Evolutionary conservation across 2,113 vertebrate species (phyloP).

Genomic region (Pelodiscus sinensis): DNA sequence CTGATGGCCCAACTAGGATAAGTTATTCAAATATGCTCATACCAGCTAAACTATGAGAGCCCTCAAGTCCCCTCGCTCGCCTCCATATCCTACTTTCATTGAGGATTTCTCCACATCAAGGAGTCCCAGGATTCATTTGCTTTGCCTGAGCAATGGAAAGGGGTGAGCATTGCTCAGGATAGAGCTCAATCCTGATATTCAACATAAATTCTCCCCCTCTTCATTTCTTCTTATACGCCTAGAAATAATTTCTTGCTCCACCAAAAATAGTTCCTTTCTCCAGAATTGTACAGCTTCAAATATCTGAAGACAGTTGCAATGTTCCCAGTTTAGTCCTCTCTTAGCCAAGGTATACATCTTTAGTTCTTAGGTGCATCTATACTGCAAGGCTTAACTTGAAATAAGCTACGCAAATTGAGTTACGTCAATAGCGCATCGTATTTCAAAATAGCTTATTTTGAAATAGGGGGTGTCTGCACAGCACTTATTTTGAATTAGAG

Average conservation of each 20-base stretch:
- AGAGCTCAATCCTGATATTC: not conserved
- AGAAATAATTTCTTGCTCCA: not conserved
- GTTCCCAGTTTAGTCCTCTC: not conserved
- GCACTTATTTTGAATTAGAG: no score
- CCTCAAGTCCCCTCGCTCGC: not conserved
- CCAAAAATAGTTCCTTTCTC: not conserved
- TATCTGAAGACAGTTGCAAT: not conserved
- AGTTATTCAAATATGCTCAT: not conserved
- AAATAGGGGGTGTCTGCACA: no score
- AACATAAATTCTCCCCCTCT: not conserved
- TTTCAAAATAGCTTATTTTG: no score
- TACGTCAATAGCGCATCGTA: no score
- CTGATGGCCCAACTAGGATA: not conserved
- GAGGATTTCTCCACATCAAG: not conserved
- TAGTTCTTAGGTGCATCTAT: no score
- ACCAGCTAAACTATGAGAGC: accelerated
- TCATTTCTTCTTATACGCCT: not conserved
- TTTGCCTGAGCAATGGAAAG: not conserved
- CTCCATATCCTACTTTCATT: not conserved
- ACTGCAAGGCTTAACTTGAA: no score
- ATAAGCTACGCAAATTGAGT: no score
- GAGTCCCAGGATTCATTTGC: not conserved
- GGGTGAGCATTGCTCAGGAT: not conserved
- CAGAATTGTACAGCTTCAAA: not conserved
- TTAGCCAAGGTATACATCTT: no score